Base-by-base conservation (phyloP, 1,140 invertebrate species). In the Macrobrachium rosenbergii region DNA sequence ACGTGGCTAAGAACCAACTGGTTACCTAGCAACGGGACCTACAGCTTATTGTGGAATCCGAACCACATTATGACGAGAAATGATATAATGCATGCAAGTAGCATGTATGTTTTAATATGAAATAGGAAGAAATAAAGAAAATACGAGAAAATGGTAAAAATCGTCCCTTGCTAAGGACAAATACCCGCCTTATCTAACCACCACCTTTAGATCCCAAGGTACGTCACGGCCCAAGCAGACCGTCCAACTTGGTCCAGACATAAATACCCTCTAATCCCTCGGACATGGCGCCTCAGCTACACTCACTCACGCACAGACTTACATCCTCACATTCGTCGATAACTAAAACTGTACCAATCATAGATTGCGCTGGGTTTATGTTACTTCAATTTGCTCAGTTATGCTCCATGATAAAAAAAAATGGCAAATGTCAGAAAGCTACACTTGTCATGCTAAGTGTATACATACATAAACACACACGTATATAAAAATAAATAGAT, bases 391-490 rank as follows among this genome's bases (percentile, higher is more conserved):
- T 43, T 23, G 19, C 69, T 14, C 7, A 21, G 69, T 17, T 72
- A n/a, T 23, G 11, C 69, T 23, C 6, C 37, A 11, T 23, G 14
- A 28, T 43, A 28, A 23, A 28, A 72, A 72, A 72, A 14, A 28
- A 72, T 43, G 23, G 69, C 16, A 14, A 28, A 37, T 2, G 69
- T 72, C 69, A 28, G 37, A 17, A 67, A 12, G 52, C 52, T 8
- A 52, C 7, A 8, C 52, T 52, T 12, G 63, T 76, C 63, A 84
- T 77, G n/a, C n/a, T n/a, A 84, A 37, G 77, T 28, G 76, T 63
- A 84, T 52, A 84, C 59, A 84, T 77, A 84, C 8, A 84, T 63
- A 84, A 52, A 84, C 62, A 84, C 76, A 84, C 45, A 76, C 60
- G 60, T 63, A 84, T 77, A 84, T 63, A 63, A 77, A 76, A 62